Evolutionary conservation across 2,888 invertebrate species (phyloP), one percentile per base, ranked within the genome.

Genomic region (Macrophya alboannulata): DNA sequence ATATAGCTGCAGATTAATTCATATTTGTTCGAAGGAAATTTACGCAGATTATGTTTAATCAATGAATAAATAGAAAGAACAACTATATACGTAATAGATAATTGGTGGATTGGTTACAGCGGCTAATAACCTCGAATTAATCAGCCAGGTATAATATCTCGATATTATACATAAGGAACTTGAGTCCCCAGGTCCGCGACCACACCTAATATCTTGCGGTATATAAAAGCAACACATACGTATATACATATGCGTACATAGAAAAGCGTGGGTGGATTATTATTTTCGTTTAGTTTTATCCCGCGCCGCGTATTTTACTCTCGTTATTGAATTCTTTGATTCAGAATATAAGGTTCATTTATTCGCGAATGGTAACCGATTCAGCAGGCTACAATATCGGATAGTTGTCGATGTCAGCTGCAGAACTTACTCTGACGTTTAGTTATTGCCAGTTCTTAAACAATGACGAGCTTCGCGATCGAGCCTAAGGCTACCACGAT

Each of bases 121-220:
- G 37, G 37, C 37, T 68, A 37, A 68, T 68, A 0, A 37, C 68
- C 17, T 37, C 68, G 37, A 68, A 10, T 37, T 37, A 37, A 68
- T 68, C 37, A 37, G 37, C 37, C 68, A 6, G 1, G 17, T 68
- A 17, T 37, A 31, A 4, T 68, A 6, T 37, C 37, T 12, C 15
- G 37, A 37, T 68, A 25, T 43, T n/a, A 71, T 71, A 71, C 43
- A n/a, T 8, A 51, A 48, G 21, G 25, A 76, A 76, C 45, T 43
- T 4, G 48, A 76, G 45, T 55, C n/a, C 55, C n/a, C 55, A 68
- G n/a, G 65, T 81, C 81, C 81, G 51, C 81, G 85, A 85, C 85
- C 85, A 85, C 85, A 82, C 85, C 81, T 85, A 85, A 85, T 68
- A 81, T 37, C 72, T 21, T 31, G 45, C 4, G 21, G 17, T 21